Evolutionary conservation across 30 jellyfish, hydroid and myxozoan genomes (phyloP), one percentile per base, ranked within the genome.

Genomic region (Turritopsis rubra): DNA sequence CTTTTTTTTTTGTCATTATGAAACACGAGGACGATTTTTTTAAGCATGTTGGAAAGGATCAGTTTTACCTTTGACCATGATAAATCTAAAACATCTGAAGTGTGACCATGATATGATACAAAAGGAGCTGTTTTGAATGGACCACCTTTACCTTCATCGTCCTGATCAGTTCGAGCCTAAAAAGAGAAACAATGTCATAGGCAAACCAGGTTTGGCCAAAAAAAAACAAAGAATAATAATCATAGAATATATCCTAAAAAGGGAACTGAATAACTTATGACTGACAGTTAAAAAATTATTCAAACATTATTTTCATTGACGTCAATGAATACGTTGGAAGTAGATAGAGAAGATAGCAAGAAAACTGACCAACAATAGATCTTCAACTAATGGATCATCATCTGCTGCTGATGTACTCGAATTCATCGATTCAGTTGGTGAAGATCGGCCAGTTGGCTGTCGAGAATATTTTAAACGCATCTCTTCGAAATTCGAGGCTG

Each of bases 51-150:
- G n/a, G n/a, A n/a, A n/a, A n/a, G n/a, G n/a, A n/a, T n/a, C n/a
- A n/a, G n/a, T n/a, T n/a, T n/a, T 68, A 90, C 97, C 93, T 90
- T 90, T 25, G 97, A 90, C 97, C 97, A 90, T 8, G 97, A 85
- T 66, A 90, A 80, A 83, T 90, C 97, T n/a, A 90, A 87, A 1
- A 90, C 95, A 70, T 90, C 97, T 21, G 97, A 90, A 18, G 97
- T 90, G 79, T 90, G 97, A 21, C 97, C 97, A 75, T 90, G 97
- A 65, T 85, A 90, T 18, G 97, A 74, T 54, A 89, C 91, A 83
- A 90, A 90, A n/a, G 97, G 97, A 16, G 87, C 68, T 72, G 54
- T 73, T 70, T 77, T 66, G 53, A 90, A 90, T 21, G 97, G 97
- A 25, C 97, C 97, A 18, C 66, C 75, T n/a, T 89, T 89, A 18